Percentiles rank a stretch among this genome's conserved stretches.
Evolutionary conservation across 2,113 vertebrate genomes (phyloP).

Genomic region (Xiphophorus maculatus): DNA sequence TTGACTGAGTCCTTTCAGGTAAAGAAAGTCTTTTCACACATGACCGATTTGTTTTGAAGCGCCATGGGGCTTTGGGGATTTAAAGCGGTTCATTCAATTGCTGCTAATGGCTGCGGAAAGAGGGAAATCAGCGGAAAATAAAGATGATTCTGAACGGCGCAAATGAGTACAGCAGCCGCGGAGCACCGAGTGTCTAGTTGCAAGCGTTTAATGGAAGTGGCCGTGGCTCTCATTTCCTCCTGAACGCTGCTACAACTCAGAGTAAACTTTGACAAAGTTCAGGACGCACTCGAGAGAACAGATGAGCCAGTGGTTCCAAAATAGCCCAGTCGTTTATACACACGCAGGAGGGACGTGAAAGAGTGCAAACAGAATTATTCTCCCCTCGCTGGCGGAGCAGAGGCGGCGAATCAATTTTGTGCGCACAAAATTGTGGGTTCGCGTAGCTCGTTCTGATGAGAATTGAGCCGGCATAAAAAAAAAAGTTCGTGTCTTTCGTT

Average conservation of each 20-base stretch:
- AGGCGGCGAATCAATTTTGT: neutral
- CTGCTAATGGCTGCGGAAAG: conserved; percentile 11
- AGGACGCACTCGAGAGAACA: conserved; percentile 2
- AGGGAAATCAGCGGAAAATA: conserved; percentile 17
- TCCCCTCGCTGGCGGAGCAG: neutral
- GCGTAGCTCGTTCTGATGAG: neutral
- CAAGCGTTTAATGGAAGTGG: neutral
- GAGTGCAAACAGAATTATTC: neutral
- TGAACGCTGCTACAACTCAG: neutral
- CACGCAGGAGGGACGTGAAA: neutral
- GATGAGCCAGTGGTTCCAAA: conserved; percentile 4
- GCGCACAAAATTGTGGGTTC: neutral
- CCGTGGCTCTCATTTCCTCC: neutral
- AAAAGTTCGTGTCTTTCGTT: neutral
- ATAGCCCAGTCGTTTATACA: neutral
- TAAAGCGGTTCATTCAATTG: conserved; percentile 14
- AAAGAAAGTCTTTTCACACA: conserved; percentile 50
- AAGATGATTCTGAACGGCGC: neutral
- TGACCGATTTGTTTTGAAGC: conserved; percentile 34
- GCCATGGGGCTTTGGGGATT: conserved; percentile 5
- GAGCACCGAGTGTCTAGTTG: neutral
- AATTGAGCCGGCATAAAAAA: neutral
- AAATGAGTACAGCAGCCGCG: neutral
- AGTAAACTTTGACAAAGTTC: conserved; percentile 5
- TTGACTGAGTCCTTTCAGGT: conserved; percentile 47